These are phyloP conservation scores for Diplodus puntazzo DNA, from an alignment of 2,797 vertebrate genomes.

Conservation along the genomic window DNA sequence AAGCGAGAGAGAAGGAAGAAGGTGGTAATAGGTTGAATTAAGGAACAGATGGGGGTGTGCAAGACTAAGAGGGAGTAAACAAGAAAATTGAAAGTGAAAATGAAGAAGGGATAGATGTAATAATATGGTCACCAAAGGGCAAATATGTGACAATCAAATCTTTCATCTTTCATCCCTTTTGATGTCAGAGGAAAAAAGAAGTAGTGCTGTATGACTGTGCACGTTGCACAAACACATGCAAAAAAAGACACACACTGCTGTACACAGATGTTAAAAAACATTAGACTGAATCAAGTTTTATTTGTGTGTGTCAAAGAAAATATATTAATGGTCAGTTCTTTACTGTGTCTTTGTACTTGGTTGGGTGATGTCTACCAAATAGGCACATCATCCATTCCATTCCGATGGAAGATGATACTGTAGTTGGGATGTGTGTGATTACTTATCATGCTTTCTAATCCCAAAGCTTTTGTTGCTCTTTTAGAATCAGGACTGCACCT, in stretches of 20 bases:
- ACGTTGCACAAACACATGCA: not conserved
- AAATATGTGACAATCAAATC: conserved; percentile 30
- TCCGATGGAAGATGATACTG: too few relatives aligned
- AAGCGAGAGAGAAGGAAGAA: not conserved
- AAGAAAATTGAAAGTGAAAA: conserved; percentile 19
- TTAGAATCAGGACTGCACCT: too few relatives aligned
- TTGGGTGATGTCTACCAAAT: too few relatives aligned
- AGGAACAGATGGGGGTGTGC: not conserved
- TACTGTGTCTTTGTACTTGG: not conserved
- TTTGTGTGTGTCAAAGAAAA: not conserved
- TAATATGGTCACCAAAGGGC: conserved; percentile 38
- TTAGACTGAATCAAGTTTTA: too few relatives aligned
- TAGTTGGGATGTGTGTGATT: too few relatives aligned
- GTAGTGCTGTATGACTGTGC: conserved; percentile 4
- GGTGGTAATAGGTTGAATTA: not conserved
- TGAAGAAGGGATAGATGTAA: conserved; percentile 23
- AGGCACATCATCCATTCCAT: too few relatives aligned
- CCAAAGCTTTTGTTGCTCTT: too few relatives aligned
- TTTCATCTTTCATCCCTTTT: conserved; percentile 50
- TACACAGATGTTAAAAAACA: not conserved
- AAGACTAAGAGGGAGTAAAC: conserved; percentile 14
- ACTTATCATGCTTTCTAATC: too few relatives aligned
- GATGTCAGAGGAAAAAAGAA: conserved; percentile 55
- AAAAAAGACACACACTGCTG: not conserved
- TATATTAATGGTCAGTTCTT: not conserved